Percentiles rank a stretch among this genome's conserved stretches.
phyloP scores from a whole-genome alignment of 2,113 vertebrate species.

The Mirounga angustirostris region DNA sequence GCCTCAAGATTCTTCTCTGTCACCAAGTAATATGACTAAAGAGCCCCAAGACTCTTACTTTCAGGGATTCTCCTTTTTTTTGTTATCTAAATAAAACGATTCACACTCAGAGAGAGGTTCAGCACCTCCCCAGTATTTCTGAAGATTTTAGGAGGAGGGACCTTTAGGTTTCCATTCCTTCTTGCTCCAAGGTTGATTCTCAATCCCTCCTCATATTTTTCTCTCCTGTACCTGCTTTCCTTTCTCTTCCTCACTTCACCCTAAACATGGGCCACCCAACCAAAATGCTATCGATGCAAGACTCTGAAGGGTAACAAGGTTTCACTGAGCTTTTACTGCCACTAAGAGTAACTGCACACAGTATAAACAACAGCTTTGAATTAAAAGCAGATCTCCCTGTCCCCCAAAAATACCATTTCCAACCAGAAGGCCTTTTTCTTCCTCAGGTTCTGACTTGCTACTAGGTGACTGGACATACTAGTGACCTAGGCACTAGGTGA shows the following conservation, averaged over 20 bases:
- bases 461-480: not conserved
- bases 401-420: not conserved
- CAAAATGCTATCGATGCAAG: not conserved
- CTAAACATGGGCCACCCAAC: not conserved
- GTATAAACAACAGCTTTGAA: not conserved
- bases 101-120: not conserved
- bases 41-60: not conserved
- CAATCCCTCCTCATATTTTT: not conserved
- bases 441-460: not conserved
- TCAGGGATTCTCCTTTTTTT: not conserved
- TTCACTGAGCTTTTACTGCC: not conserved
- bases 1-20: not conserved
- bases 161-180: not conserved
- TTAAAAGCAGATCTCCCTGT: not conserved
- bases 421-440: not conserved
- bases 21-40: not conserved
- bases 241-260: slow-evolving; percentile 12
- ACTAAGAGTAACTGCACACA: not conserved
- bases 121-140: not conserved
- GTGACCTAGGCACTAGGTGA: too few species aligned
- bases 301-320: not conserved
- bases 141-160: not conserved
- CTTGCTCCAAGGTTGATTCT: not conserved
- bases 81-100: not conserved
- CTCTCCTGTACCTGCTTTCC: not conserved